Conservation (phyloP, 2,113 vertebrate species). For the Tetrao urogallus region DNA sequence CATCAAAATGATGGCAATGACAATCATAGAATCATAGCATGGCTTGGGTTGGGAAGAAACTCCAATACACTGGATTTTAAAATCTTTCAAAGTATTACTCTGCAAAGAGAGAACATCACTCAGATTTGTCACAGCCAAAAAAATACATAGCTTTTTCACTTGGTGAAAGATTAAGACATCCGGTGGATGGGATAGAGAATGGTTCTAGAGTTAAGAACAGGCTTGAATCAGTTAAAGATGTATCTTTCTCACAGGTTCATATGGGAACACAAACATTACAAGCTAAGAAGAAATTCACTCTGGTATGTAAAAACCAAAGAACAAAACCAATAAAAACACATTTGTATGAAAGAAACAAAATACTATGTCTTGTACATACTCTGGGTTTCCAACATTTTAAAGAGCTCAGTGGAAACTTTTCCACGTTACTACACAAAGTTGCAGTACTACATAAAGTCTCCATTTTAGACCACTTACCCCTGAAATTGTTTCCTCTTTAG, state of each 20-base stretch:
- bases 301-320: too few species aligned
- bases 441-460: not conserved
- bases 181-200: not conserved
- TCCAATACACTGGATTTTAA: too few species aligned
- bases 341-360: not conserved
- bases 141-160: not conserved
- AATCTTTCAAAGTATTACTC: not conserved
- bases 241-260: not conserved
- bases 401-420: not conserved
- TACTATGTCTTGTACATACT: not conserved
- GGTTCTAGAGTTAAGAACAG: not conserved
- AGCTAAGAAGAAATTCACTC: not conserved
- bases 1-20: not conserved
- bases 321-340: not conserved
- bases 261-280: not conserved
- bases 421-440: not conserved
- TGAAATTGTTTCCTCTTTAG: slow-evolving; percentile 19
- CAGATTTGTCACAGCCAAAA: not conserved
- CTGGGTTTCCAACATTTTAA: not conserved
- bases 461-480: not conserved
- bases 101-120: not conserved
- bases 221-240: not conserved
- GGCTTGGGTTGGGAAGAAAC: too few species aligned
- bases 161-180: not conserved
- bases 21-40: not conserved